Percentiles rank a stretch among this genome's conserved stretches.
phyloP scores from a whole-genome alignment of 2,113 vertebrate species.

The Aspidoscelis tigris region DNA sequence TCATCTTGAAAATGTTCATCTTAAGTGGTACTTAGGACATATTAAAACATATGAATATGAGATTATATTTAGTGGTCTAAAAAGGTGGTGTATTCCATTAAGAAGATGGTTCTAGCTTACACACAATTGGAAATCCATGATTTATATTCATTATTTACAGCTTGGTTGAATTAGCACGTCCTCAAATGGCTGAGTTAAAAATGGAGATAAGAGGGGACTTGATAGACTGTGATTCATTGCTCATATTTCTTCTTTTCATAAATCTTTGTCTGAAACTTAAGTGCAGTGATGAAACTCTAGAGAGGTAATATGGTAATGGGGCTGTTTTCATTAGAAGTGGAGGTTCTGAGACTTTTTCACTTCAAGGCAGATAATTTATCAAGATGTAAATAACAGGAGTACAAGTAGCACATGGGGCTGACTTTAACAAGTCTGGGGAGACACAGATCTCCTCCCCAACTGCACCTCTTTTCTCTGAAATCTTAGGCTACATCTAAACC shows the following conservation, averaged over 20 bases:
- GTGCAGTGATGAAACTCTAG: constrained; percentile 39
- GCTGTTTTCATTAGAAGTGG: constrained; percentile 52
- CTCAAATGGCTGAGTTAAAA: constrained; percentile 20
- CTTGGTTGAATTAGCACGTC: constrained; percentile 17
- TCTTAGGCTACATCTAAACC: neutral
- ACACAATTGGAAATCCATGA: constrained; percentile 2
- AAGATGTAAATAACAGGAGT: constrained; percentile 45
- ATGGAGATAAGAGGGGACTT: constrained; percentile 23
- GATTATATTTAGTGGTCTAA: neutral
- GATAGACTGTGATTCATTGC: constrained; percentile 18
- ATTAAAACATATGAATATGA: constrained; percentile 12
- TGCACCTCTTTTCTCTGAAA: too few relatives aligned
- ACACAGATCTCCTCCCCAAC: neutral
- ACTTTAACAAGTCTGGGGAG: constrained; percentile 5
- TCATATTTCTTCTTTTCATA: constrained; percentile 59
- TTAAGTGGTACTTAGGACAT: constrained; percentile 35
- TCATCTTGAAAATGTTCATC: neutral
- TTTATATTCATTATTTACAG: constrained; percentile 20
- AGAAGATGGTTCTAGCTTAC: neutral
- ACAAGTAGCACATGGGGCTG: constrained; percentile 42
- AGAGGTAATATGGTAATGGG: constrained; percentile 27
- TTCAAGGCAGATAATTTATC: constrained; percentile 46
- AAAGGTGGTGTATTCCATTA: constrained; percentile 25
- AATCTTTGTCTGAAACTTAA: constrained; percentile 41
- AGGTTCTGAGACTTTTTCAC: constrained; percentile 7